Evolutionary conservation across 2,888 invertebrate species (phyloP).

Genomic region (Habrosyne pyritoides): DNA sequence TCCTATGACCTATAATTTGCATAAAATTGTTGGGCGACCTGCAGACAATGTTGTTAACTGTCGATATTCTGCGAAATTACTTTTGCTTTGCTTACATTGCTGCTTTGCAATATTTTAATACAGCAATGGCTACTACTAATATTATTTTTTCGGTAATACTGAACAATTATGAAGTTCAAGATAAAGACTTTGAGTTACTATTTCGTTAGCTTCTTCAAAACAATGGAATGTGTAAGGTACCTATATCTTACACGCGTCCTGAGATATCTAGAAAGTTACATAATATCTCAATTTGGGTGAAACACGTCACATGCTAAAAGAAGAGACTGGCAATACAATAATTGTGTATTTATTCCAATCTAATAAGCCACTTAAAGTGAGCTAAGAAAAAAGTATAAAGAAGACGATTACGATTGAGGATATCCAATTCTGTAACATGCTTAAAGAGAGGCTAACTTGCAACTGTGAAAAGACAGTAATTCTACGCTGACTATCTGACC

Average conservation of each 20-base stretch:
- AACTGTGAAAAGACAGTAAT: conserved; percentile 20
- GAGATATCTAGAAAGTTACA: too few relatives aligned
- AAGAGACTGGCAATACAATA: too few relatives aligned
- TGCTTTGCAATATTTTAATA: conserved; percentile 21
- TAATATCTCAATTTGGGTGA: too few relatives aligned
- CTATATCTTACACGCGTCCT: too few relatives aligned
- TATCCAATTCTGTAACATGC: too few relatives aligned
- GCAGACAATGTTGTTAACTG: conserved; percentile 23
- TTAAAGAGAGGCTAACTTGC: too few relatives aligned
- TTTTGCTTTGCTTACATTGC: conserved; percentile 36
- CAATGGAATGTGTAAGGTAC: too few relatives aligned
- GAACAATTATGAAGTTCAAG: not conserved
- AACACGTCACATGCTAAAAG: too few relatives aligned
- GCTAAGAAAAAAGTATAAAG: too few relatives aligned
- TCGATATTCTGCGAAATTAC: conserved; percentile 34
- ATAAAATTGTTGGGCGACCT: conserved; percentile 22
- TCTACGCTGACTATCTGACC: not conserved
- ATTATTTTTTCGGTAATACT: conserved; percentile 8
- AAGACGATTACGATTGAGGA: too few relatives aligned
- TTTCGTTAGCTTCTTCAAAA: not conserved
- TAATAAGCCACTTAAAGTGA: too few relatives aligned
- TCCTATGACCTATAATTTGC: conserved; percentile 24
- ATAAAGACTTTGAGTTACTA: not conserved
- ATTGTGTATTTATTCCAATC: too few relatives aligned
- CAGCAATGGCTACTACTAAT: conserved; percentile 19